Evolutionary conservation across 2,113 vertebrate genomes (phyloP).

Genomic region (Eretmochelys imbricata): DNA sequence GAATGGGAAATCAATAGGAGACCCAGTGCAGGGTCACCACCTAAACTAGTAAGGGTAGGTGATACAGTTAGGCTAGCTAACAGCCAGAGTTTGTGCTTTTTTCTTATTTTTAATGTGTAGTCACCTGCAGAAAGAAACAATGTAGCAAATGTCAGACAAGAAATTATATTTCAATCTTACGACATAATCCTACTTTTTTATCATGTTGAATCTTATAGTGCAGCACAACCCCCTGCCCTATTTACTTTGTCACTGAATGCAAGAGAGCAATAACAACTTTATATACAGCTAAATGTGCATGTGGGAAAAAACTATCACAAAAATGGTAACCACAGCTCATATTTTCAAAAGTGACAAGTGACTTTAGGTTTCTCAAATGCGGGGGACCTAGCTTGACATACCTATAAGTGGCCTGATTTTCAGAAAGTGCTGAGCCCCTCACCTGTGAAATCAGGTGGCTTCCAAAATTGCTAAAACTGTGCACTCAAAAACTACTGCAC

Average conservation of each 20-base stretch:
- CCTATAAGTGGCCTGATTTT: fast-evolving
- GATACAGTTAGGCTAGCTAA: not conserved
- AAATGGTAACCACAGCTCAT: not conserved
- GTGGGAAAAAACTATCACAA: no score
- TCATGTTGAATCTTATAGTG: not conserved
- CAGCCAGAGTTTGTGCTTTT: fast-evolving
- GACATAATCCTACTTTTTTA: not conserved
- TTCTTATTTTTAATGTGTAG: not conserved
- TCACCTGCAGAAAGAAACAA: not conserved
- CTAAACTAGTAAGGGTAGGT: not conserved
- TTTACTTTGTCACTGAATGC: not conserved
- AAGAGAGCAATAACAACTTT: not conserved
- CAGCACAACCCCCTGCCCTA: not conserved
- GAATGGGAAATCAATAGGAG: not conserved
- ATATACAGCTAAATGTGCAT: not conserved
- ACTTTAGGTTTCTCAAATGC: no score
- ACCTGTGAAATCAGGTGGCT: not conserved
- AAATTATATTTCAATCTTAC: not conserved
- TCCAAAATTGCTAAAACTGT: no score
- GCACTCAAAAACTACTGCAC: no score
- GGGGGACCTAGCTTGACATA: not conserved
- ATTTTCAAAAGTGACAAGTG: not conserved
- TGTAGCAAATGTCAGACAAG: not conserved
- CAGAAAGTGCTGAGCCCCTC: not conserved
- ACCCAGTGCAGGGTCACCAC: not conserved